These are phyloP conservation scores for Lordiphosa fenestrarum DNA, from an alignment of 2,888 invertebrate genomes.

Conservation along the genomic window DNA sequence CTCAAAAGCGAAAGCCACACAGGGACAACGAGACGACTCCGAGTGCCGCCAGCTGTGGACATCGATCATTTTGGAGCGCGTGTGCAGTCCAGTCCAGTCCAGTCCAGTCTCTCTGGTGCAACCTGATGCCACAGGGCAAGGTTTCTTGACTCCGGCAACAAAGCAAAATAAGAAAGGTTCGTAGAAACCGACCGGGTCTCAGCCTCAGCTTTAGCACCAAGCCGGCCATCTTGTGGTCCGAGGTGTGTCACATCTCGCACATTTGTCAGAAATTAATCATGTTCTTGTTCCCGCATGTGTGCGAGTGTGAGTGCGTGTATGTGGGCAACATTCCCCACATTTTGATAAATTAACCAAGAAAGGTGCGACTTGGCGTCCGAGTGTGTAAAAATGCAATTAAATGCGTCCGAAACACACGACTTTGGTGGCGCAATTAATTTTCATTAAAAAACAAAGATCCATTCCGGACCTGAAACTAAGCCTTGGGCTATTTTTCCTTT, in stretches of 20 bases:
- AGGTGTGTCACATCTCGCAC: conserved; percentile 78
- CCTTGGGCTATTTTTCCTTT: no score
- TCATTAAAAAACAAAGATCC: conserved; percentile 55
- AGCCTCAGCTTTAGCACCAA: conserved; percentile 4
- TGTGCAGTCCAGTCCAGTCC: conserved; percentile 54
- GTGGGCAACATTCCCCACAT: conserved; percentile 52
- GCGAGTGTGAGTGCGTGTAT: conserved; percentile 22
- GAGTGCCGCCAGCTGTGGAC: conserved; percentile 26
- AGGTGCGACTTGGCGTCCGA: conserved; percentile 51
- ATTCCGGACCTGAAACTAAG: conserved; percentile 22
- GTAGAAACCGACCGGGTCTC: conserved; percentile 27
- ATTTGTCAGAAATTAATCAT: conserved; percentile 81
- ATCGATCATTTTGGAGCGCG: conserved; percentile 64
- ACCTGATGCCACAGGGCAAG: conserved; percentile 66
- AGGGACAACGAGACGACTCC: background rate
- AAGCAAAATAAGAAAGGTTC: conserved; percentile 25
- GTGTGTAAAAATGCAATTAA: conserved; percentile 70
- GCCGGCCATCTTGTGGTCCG: conserved; percentile 62
- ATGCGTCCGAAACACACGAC: conserved; percentile 70
- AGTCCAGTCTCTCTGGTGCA: conserved; percentile 49
- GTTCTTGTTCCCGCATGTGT: conserved; percentile 69
- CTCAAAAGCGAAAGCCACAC: conserved; percentile 35
- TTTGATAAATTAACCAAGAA: conserved; percentile 71
- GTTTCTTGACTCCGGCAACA: conserved; percentile 26
- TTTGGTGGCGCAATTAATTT: conserved; percentile 75